These are phyloP conservation scores for Chloroclysta siterata DNA, from an alignment of 2,888 invertebrate genomes.

Conservation along the genomic window DNA sequence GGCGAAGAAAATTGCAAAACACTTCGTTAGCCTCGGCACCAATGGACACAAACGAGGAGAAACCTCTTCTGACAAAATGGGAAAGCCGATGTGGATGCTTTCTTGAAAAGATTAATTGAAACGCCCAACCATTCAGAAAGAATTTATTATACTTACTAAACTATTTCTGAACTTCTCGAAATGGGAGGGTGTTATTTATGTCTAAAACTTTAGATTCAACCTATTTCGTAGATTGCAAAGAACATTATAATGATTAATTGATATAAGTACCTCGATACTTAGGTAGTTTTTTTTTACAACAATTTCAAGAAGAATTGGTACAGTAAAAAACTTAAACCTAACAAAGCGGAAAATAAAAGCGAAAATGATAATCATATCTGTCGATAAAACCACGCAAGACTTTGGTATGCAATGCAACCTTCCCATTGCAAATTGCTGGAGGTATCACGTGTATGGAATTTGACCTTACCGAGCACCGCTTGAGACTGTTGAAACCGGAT, in stretches of 20 bases:
- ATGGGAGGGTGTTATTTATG: neutral
- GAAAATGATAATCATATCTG: constrained; percentile 1
- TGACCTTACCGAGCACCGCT: constrained; percentile 39
- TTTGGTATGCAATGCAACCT: constrained; percentile 36
- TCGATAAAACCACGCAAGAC: constrained; percentile 26
- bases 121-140: constrained; percentile 12
- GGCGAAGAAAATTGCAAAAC: constrained; percentile 24
- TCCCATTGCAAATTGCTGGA: constrained; percentile 30
- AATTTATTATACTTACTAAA: neutral
- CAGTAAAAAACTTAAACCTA: neutral
- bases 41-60: constrained; percentile 30
- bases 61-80: constrained; percentile 23
- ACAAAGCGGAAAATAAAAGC: neutral
- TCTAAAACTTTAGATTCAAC: neutral
- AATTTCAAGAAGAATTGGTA: no score
- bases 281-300: no score
- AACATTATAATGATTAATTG: neutral
- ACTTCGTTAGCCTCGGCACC: constrained; percentile 14
- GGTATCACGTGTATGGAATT: constrained; percentile 43
- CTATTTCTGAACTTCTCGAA: neutral
- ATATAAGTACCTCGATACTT: neutral
- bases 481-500: constrained; percentile 38
- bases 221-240: neutral
- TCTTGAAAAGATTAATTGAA: constrained; percentile 25
- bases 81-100: constrained; percentile 20